Percentiles rank a stretch among this genome's conserved stretches.
Conservation (phyloP, 2,113 vertebrate species). For the Pantherophis guttatus region DNA sequence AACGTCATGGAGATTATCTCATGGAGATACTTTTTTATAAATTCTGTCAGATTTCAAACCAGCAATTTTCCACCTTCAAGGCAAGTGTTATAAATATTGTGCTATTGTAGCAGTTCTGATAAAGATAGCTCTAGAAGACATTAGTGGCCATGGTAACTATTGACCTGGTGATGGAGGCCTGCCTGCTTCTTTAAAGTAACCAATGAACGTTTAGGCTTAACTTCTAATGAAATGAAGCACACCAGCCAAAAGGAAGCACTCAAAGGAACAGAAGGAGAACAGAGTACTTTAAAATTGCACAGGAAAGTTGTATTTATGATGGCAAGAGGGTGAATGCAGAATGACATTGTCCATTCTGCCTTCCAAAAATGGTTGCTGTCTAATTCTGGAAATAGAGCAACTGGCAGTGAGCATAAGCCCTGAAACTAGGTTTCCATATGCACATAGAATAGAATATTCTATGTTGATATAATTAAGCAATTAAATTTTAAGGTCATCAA, state of each 20-base stretch:
- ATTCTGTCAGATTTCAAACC: background rate
- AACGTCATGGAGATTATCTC: background rate
- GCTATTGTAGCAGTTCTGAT: background rate
- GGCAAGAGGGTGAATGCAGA: background rate
- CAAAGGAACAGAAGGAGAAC: background rate
- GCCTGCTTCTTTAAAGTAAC: background rate
- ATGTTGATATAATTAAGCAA: background rate
- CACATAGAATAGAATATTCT: background rate
- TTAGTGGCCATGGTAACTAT: background rate
- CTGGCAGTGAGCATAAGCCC: background rate
- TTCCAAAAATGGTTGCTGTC: background rate
- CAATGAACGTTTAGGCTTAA: background rate
- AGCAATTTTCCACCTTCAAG: background rate
- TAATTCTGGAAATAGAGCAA: background rate
- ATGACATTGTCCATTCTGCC: background rate
- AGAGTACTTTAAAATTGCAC: background rate
- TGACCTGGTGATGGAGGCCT: background rate
- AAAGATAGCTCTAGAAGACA: background rate
- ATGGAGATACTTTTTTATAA: background rate
- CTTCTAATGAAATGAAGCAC: background rate
- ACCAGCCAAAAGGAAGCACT: background rate
- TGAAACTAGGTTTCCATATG: background rate
- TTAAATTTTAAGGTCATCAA: background rate
- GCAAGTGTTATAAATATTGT: background rate
- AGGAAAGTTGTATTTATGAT: background rate